Percentiles rank a stretch among this genome's conserved stretches.
Conservation (phyloP, 2,113 vertebrate genomes). For the Ophthalmolycus amberensis region DNA sequence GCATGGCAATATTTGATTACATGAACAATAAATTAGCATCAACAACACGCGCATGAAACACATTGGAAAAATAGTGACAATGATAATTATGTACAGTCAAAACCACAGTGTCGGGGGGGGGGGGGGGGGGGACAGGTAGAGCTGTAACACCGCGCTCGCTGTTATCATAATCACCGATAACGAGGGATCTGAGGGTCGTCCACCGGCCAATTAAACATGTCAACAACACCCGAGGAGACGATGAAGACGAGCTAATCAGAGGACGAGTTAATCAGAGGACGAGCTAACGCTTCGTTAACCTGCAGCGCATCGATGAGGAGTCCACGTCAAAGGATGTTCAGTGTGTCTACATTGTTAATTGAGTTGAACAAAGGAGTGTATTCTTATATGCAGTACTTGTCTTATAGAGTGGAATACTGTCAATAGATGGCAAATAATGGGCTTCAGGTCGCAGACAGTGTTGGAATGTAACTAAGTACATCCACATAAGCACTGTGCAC, state of each 20-base stretch:
- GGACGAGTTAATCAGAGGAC: conserved; percentile 5
- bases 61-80: conserved; percentile 57
- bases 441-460: neutral
- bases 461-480: neutral
- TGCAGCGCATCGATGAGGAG: neutral
- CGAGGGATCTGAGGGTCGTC: conserved; percentile 24
- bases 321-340: neutral
- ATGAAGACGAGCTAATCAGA: conserved; percentile 1
- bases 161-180: conserved; percentile 44
- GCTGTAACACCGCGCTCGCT: conserved; percentile 25
- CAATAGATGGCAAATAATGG: neutral
- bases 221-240: conserved; percentile 60
- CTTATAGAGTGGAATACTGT: neutral
- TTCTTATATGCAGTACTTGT: neutral
- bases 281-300: conserved; percentile 24
- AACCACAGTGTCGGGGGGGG: conserved; percentile 54
- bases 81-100: conserved; percentile 82
- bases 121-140: conserved; percentile 59
- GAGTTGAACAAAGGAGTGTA: neutral
- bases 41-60: conserved; percentile 79
- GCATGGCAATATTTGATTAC: conserved; percentile 84
- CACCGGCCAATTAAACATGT: conserved; percentile 41
- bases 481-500: neutral
- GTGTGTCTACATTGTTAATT: neutral
- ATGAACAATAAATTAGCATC: conserved; percentile 86